Evolutionary conservation across 1,140 invertebrate species (phyloP), one percentile per base, ranked within the genome.

Genomic region (Trissolcus basalis): DNA sequence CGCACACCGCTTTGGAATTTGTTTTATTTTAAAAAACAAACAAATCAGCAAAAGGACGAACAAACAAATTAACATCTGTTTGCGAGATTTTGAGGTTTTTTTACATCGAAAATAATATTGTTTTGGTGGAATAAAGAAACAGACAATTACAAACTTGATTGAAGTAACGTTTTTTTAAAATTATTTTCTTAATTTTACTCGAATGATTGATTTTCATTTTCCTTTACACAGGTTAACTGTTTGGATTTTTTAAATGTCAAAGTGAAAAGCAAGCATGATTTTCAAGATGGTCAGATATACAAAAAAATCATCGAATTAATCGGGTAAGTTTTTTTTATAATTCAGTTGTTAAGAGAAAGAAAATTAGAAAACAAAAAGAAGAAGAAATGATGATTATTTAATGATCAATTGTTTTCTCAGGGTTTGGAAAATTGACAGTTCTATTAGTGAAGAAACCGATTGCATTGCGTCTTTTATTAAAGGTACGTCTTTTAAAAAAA

Each of bases 221-320:
- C n/a, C n/a, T n/a, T n/a, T n/a, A n/a, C n/a, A n/a, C n/a, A 75
- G 72, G 48, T 75, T 0, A 75, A 75, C 53, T 75, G 72, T 58
- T 53, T 75, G 32, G 53, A 69, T 0, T 44, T 73, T 35, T 12
- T 39, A 47, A 12, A 60, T n/a, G 44, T 44, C 4, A 11, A 13
- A 9, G 35, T 70, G 19, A 64, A 69, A 36, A 19, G 61, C 43
- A 70, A 76, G 43, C 14, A 8, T 36, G 73, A 70, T 50, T 56
- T 76, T 12, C 9, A 61, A 19, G 61, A 76, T 67, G 65, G 67
- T 6, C 59, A 43, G 36, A 36, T 76, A 27, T 76, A 70, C 44
- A 61, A 13, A 54, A 76, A 76, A 61, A 70, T 76, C 14, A 76
- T 76, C 55, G 48, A 76, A 61, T 36, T 61, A 3, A 76, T 76